Evolutionary conservation across 1,140 invertebrate species (phyloP).

Genomic region (Mizuhopecten yessoensis): DNA sequence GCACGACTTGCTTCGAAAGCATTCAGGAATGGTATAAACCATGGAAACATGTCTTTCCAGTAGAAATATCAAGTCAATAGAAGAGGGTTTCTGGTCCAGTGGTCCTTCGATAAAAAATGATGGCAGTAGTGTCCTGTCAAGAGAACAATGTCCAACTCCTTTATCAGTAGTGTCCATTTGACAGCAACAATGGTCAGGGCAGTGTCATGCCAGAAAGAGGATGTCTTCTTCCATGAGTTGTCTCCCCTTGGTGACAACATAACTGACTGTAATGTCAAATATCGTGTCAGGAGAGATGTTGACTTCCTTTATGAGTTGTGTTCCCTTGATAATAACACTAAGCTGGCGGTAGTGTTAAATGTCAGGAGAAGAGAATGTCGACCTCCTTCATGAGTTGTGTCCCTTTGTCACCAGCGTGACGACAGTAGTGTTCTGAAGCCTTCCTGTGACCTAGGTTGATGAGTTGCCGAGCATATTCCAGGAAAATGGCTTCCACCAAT

Average conservation of each 20-base stretch:
- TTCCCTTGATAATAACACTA: background rate
- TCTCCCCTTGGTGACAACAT: background rate
- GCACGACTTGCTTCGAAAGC: no score
- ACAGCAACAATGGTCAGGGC: background rate
- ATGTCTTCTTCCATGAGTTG: background rate
- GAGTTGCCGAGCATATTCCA: constrained; percentile 82
- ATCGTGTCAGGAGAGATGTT: no score
- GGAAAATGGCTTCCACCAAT: constrained; percentile 81
- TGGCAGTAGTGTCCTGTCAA: no score
- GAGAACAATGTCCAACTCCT: no score
- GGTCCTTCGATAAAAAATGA: no score
- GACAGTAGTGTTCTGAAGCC: constrained; percentile 79
- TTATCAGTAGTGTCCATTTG: no score
- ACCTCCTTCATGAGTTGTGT: constrained; percentile 81
- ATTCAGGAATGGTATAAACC: no score
- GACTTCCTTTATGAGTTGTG: background rate
- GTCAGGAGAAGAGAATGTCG: constrained; percentile 77
- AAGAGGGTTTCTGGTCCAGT: no score
- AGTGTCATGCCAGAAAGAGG: background rate
- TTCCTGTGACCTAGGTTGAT: constrained; percentile 77
- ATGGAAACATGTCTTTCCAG: no score
- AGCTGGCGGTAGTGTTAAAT: background rate
- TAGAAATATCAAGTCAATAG: no score
- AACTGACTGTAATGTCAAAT: no score
- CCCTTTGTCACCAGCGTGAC: constrained; percentile 80